Evolutionary conservation across 2,113 vertebrate genomes (phyloP).

Genomic region (Eolophus roseicapilla): DNA sequence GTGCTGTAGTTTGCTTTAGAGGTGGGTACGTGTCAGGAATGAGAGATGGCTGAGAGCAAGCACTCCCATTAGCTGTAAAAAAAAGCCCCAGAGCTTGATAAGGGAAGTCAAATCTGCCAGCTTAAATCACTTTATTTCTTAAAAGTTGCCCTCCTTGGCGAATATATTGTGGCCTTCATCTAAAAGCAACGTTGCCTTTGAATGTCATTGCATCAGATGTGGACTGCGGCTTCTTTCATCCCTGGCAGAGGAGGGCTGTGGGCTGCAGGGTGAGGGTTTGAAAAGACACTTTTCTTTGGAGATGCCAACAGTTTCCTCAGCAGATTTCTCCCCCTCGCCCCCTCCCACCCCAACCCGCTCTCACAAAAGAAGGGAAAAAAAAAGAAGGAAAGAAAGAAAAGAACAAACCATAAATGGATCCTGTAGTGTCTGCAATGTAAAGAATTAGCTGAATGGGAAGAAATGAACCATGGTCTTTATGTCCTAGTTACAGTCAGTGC

Average conservation of each 20-base stretch:
- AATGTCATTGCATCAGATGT: not conserved
- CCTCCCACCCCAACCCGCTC: not conserved
- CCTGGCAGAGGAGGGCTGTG: not conserved
- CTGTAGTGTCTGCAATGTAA: conserved; percentile 56
- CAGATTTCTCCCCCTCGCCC: not conserved
- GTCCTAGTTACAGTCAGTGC: conserved; percentile 59
- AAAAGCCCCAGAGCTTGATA: not conserved
- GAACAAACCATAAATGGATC: conserved; percentile 26
- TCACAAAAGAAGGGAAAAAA: conserved; percentile 3
- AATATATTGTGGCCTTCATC: not conserved
- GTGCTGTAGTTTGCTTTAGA: conserved; percentile 2
- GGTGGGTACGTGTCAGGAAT: not conserved
- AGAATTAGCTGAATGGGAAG: conserved; percentile 68
- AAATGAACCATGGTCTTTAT: conserved; percentile 63
- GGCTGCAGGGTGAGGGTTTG: not conserved
- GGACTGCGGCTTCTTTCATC: not conserved
- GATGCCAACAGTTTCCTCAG: conserved; percentile 22
- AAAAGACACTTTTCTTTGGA: conserved; percentile 40
- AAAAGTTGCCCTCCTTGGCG: not conserved
- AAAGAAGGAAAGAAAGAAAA: not conserved
- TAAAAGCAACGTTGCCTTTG: not conserved
- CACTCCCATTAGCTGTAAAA: not conserved
- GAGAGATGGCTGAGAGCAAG: not conserved
- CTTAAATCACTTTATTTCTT: not conserved
- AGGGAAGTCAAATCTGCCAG: not conserved